Percentiles rank a stretch among this genome's conserved stretches.
Evolutionary conservation across 2,113 vertebrate genomes (phyloP).

Genomic region (Noctilio leporinus): DNA sequence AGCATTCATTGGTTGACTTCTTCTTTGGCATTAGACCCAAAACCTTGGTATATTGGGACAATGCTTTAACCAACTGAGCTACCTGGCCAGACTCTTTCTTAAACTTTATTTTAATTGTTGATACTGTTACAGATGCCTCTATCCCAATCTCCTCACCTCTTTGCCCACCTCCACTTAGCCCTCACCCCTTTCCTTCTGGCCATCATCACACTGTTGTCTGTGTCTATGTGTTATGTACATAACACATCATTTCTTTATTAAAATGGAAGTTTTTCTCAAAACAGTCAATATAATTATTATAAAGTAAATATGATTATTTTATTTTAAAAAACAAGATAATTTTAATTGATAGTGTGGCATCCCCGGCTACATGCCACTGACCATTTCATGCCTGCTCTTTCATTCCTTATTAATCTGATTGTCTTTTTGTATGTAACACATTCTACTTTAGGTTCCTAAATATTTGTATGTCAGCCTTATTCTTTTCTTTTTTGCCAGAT

Average conservation of each 20-base stretch:
- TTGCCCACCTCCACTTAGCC: no score
- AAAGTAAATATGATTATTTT: not conserved
- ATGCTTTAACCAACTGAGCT: no score
- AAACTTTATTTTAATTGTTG: no score
- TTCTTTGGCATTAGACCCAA: no score
- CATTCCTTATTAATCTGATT: not conserved
- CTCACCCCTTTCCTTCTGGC: no score
- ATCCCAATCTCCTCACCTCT: no score
- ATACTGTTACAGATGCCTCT: no score
- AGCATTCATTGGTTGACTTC: no score
- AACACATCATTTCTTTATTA: not conserved
- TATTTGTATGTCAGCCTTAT: not conserved
- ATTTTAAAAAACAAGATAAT: not conserved
- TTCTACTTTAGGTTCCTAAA: not conserved
- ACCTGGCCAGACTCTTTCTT: no score
- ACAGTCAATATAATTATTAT: not conserved
- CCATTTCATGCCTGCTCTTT: not conserved
- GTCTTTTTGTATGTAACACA: not conserved
- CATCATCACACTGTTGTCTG: no score
- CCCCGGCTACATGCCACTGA: not conserved
- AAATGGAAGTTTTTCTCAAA: not conserved
- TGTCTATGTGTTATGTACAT: no score
- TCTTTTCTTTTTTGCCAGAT: not conserved
- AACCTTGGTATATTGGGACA: no score
- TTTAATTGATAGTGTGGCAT: not conserved